Evolutionary conservation across 2,113 vertebrate genomes (phyloP).

Genomic region (Prinia subflava): DNA sequence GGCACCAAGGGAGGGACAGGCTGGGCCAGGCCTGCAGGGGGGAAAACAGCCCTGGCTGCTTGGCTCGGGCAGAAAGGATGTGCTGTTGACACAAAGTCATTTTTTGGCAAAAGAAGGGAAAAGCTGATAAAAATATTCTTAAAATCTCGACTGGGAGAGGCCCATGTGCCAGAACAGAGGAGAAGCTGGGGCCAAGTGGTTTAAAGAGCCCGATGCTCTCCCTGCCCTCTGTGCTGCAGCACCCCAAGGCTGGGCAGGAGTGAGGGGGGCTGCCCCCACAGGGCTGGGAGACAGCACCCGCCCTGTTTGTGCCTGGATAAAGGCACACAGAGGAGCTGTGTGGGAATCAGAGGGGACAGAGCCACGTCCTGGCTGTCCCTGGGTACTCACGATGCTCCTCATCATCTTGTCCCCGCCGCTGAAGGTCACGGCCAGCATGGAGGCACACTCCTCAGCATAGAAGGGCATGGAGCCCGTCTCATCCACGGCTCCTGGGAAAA

Average conservation of each 20-base stretch:
- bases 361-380: neutral
- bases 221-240: fast-evolving
- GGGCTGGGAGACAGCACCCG: neutral
- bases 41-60: neutral
- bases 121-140: constrained; percentile 52
- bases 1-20: neutral
- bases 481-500: constrained; percentile 86
- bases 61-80: constrained; percentile 9
- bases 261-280: neutral
- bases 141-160: neutral
- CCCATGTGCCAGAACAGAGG: neutral
- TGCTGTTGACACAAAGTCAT: constrained; percentile 48
- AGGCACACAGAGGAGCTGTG: fast-evolving
- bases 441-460: constrained; percentile 94
- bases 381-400: constrained; percentile 87
- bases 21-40: neutral
- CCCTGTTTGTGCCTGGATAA: neutral
- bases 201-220: neutral
- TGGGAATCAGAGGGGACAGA: fast-evolving
- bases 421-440: constrained; percentile 96
- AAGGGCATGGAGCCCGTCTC: constrained; percentile 91
- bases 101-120: constrained; percentile 56
- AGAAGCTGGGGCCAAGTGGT: neutral
- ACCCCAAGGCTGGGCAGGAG: neutral
- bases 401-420: constrained; percentile 86